Percentiles rank a stretch among this genome's conserved stretches.
phyloP scores from a whole-genome alignment of 2,113 vertebrate genomes.

The Mesembrinibis cayennensis region DNA sequence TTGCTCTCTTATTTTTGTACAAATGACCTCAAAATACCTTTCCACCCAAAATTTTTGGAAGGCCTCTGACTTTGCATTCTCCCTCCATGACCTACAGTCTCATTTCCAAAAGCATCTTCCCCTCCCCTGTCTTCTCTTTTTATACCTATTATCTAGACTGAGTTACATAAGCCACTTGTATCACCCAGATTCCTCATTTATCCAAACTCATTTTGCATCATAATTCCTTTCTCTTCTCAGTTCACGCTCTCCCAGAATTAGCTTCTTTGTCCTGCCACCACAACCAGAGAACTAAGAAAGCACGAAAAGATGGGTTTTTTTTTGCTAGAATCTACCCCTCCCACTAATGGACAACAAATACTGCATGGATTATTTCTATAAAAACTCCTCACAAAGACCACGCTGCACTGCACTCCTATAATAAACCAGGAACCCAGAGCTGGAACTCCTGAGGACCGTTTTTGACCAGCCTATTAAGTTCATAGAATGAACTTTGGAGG shows the following conservation, averaged over 20 bases:
- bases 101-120: not conserved
- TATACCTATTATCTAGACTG: slow-evolving; percentile 27
- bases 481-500: not conserved
- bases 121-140: not conserved
- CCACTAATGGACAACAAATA: not conserved
- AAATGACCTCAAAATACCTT: not conserved
- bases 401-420: not conserved
- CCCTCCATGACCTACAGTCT: not conserved
- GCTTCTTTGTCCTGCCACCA: not conserved
- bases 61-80: not conserved
- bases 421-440: not conserved
- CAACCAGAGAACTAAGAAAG: not conserved
- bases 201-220: not conserved
- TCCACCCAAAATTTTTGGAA: not conserved
- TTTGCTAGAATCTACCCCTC: not conserved
- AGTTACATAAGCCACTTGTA: slow-evolving; percentile 32
- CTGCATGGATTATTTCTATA: not conserved
- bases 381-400: not conserved
- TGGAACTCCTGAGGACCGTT: not conserved
- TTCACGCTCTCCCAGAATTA: not conserved
- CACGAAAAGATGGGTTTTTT: not conserved
- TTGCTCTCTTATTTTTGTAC: not conserved
- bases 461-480: not conserved
- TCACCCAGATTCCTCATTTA: slow-evolving; percentile 50
- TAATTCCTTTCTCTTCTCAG: not conserved